Percentiles rank a stretch among this genome's conserved stretches.
Conservation (phyloP, 2,888 invertebrate genomes). For the Cerceris ruficornis region DNA sequence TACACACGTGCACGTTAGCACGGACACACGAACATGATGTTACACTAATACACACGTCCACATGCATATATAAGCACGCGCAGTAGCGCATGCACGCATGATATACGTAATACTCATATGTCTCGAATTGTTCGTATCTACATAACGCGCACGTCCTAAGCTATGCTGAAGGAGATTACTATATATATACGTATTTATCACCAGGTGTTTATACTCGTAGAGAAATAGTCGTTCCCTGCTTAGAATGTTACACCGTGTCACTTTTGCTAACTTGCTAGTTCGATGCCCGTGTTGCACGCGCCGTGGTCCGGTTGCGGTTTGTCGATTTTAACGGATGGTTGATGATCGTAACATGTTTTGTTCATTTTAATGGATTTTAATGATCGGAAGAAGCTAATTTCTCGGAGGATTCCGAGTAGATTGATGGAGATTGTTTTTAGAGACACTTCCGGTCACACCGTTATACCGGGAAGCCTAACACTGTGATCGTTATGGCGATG, state of each 20-base stretch:
- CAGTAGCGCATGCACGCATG: background rate
- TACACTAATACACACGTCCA: constrained; percentile 8
- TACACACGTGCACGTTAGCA: constrained; percentile 12
- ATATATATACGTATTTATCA: constrained; percentile 53
- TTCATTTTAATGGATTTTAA: background rate
- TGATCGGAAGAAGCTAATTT: background rate
- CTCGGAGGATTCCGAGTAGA: too few species aligned
- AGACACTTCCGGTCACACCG: too few species aligned
- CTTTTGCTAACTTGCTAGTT: constrained; percentile 46
- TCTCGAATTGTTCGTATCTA: constrained; percentile 30
- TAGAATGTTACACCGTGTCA: constrained; percentile 39
- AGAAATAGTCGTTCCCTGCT: constrained; percentile 49
- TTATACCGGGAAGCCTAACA: too few species aligned
- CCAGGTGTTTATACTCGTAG: constrained; percentile 59
- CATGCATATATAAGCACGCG: constrained; percentile 8
- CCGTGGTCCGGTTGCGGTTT: background rate
- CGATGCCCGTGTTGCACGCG: constrained; percentile 1
- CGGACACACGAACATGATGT: constrained; percentile 24
- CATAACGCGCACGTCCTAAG: constrained; percentile 45
- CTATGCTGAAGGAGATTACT: constrained; percentile 51
- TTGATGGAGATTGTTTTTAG: too few species aligned
- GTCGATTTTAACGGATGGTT: background rate
- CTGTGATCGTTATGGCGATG: too few species aligned
- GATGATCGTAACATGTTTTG: background rate
- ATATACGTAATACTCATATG: constrained; percentile 37